Evolutionary conservation across 2,797 vertebrate species (phyloP), one percentile per base, ranked within the genome.

Genomic region (Manis crassicaudata): DNA sequence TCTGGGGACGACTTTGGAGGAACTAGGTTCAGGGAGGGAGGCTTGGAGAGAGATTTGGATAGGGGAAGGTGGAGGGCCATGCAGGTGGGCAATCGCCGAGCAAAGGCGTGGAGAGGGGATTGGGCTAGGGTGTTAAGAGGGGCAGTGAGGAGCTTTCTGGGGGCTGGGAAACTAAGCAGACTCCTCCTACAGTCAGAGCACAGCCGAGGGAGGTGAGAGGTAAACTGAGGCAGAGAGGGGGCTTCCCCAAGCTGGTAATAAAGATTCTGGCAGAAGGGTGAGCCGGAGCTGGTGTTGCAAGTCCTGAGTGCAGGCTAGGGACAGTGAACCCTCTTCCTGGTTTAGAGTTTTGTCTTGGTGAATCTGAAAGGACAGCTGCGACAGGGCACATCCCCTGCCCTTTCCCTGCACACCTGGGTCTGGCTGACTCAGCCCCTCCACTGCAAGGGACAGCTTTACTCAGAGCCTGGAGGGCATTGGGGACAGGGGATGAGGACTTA

Each of bases 151-250:
- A 32, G 6, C 83, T 67, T 70, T 10, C 86, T 2, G 1, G 29
- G 13, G 37, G 25, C 67, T 8, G 0, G 2, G 12, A 50, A 35
- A 27, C 63, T 13, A 9, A 60, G 29, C 67, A 10, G 54, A 25
- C 70, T 40, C 13, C n/a, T 2, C 50, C 32, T 56, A 43, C 50
- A 7, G 0, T 60, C 73, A 88, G 43, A 65, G 25, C 58, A 32
- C 76, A 52, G 37, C 5, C 29, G 8, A 29, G 35, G 62, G 54
- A 63, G 16, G 40, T 18, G 16, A 54, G 37, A 8, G 40, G 60
- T 77, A 46, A 80, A 65, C 95, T 68, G 89, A 96, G 94, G 54
- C 68, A 70, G 54, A 27, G 17, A 56, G 65, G 20, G 46, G 25
- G n/a, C 84, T 83, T 86, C 73, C 50, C 1, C 0, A 20, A 60